Evolutionary conservation across 2,888 invertebrate species (phyloP).

Genomic region (Pterostichus niger): DNA sequence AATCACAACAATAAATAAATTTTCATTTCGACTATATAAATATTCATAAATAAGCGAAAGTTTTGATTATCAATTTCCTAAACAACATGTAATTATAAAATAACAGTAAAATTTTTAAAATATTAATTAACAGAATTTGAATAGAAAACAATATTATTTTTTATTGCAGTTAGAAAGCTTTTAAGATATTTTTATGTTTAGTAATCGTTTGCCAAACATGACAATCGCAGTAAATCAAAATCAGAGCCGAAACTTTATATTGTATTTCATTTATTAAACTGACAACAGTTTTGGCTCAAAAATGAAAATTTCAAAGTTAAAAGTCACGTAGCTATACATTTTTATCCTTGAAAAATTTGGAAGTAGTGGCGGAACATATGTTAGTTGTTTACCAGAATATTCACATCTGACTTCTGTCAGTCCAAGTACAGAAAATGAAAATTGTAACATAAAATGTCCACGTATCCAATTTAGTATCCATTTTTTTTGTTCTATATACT

Average conservation of each 20-base stretch:
- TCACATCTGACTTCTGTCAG: slow-evolving; percentile 60
- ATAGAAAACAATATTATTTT: neutral
- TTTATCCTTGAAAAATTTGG: slow-evolving; percentile 64
- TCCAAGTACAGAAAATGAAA: slow-evolving; percentile 18
- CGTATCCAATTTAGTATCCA: neutral
- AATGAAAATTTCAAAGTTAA: slow-evolving; percentile 45
- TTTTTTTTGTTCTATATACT: neutral
- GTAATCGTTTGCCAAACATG: slow-evolving; percentile 37
- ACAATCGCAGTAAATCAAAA: slow-evolving; percentile 51
- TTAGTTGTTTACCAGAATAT: slow-evolving; percentile 64
- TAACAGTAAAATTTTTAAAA: neutral
- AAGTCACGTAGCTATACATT: slow-evolving; percentile 50
- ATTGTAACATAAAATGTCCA: slow-evolving; percentile 14
- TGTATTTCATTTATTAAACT: slow-evolving; percentile 48
- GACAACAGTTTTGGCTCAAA: slow-evolving; percentile 54
- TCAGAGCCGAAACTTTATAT: slow-evolving; percentile 50
- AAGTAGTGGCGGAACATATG: slow-evolving; percentile 50
- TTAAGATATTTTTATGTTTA: slow-evolving; percentile 45
- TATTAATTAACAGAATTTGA: slow-evolving; percentile 7
- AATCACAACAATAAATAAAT: slow-evolving; percentile 48
- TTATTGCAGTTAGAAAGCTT: slow-evolving; percentile 20
- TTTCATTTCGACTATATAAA: slow-evolving; percentile 17
- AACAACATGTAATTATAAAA: neutral
- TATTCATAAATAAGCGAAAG: slow-evolving; percentile 42
- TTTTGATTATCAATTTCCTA: slow-evolving; percentile 23